Percentiles rank a stretch among this genome's conserved stretches.
Conservation (phyloP, 2,113 vertebrate genomes). For the Callorhinus ursinus region DNA sequence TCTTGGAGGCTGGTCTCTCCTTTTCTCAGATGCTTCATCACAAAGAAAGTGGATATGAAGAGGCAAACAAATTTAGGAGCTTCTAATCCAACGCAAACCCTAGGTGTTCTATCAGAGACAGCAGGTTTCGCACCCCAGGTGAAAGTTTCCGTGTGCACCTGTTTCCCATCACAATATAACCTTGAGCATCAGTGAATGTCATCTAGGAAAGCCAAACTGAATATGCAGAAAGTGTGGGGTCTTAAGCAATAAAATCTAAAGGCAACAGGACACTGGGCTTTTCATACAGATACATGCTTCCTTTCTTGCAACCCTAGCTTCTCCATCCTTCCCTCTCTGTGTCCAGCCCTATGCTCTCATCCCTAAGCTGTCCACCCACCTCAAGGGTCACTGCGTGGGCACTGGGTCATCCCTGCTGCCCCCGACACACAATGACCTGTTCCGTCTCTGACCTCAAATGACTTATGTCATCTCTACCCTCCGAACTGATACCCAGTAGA, state of each 20-base stretch:
- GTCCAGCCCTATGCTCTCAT: accelerated
- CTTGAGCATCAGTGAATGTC: neutral
- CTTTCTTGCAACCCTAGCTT: neutral
- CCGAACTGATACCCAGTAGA: neutral
- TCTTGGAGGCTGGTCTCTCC: neutral
- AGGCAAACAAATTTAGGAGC: neutral
- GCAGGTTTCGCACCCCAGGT: neutral
- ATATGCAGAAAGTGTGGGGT: neutral
- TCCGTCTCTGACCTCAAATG: neutral
- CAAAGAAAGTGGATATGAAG: neutral
- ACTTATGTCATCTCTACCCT: neutral
- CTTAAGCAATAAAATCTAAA: neutral
- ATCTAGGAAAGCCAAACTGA: neutral
- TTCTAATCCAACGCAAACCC: neutral
- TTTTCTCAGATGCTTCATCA: neutral
- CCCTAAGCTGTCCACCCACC: neutral
- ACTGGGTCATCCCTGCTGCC: neutral
- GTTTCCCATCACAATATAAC: neutral
- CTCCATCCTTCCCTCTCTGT: neutral
- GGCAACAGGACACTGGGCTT: neutral
- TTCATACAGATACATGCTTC: neutral
- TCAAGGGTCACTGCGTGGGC: neutral
- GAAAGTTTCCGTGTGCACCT: neutral
- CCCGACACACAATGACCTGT: neutral
- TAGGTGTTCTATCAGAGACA: neutral